Evolutionary conservation across 2,113 vertebrate genomes (phyloP), one percentile per base, ranked within the genome.

Genomic region (Acanthochromis polyacanthus): DNA sequence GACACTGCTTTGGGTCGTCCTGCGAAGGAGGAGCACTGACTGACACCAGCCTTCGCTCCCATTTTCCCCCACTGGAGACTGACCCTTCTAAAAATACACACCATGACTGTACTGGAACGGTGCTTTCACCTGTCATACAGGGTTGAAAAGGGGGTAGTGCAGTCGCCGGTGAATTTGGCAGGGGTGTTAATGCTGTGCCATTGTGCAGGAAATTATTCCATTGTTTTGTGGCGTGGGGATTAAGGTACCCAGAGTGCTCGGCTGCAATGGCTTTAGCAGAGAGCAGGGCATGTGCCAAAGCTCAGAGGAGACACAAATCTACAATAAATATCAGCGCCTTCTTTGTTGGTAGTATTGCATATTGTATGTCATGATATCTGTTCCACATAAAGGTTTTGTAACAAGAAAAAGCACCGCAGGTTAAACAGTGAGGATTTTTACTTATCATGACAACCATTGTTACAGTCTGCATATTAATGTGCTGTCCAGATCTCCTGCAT

Each of bases 221-320:
- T 83, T 89, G 82, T 85, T 84, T 80, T 69, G 67, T 20, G 0
- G 70, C 2, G 11, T 9, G 48, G 22, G 69, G 79, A 88, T 75
- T 77, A 78, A 75, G 56, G 58, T 74, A 36, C 62, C 25, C 63
- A 70, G 63, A 80, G 65, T 63, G 63, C 32, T 60, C 5, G 25
- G 66, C 64, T 63, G 32, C 77, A 48, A 64, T 67, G 75, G 78
- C 38, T 81, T 71, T 75, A 56, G 56, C 20, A n/a, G 25, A 78
- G 36, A 40, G 75, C 57, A 48, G 55, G 16, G 30, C 12, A 63
- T 67, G 86, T 62, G 63, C 50, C 69, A 81, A 45, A 78, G 58
- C 66, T 65, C 46, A 65, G 17, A 64, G 17, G 25, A 58, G 28
- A 46, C 19, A 59, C 20, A 50, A 2, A 75, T 32, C 22, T 50